Evolutionary conservation across 2,113 vertebrate genomes (phyloP).

Genomic region (Phylloscopus trochiloides): DNA sequence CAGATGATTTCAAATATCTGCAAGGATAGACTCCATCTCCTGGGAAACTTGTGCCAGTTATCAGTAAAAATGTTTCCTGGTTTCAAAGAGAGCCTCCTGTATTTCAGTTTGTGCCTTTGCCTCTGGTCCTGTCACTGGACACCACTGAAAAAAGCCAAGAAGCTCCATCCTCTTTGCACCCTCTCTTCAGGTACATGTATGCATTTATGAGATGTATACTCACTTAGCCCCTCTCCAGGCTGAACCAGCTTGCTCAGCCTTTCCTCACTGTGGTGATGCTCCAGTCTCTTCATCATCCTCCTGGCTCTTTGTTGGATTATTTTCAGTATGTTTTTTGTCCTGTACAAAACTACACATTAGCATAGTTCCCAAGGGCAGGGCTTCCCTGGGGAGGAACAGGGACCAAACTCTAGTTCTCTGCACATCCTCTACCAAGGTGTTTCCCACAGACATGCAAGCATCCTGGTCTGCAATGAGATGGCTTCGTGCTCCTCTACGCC

Average conservation of each 20-base stretch:
- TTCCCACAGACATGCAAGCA: not conserved
- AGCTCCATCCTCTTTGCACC: not conserved
- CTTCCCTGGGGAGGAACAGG: not conserved
- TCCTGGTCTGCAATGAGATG: not conserved
- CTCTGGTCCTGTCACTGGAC: not conserved
- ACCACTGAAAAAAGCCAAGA: not conserved
- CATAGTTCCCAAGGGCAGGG: not conserved
- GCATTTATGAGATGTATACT: not conserved
- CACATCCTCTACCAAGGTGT: not conserved
- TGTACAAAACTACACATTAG: not conserved
- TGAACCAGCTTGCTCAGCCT: not conserved
- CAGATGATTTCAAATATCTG: not conserved
- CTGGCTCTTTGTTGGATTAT: not conserved
- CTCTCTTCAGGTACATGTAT: not conserved
- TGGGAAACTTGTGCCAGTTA: not conserved
- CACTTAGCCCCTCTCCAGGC: not conserved
- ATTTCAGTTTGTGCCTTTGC: not conserved
- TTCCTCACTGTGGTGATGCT: not conserved
- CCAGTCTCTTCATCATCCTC: not conserved
- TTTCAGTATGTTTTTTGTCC: not conserved
- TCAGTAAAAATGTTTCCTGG: not conserved
- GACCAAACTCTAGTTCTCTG: not conserved
- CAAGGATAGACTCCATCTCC: not conserved
- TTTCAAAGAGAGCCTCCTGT: not conserved
- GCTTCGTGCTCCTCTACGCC: accelerated